A percentile compares a stretch with the other conserved stretches of the same genome.
phyloP scores from a whole-genome alignment of 2,888 invertebrate genomes.

The Scaptomyza tumidula region DNA sequence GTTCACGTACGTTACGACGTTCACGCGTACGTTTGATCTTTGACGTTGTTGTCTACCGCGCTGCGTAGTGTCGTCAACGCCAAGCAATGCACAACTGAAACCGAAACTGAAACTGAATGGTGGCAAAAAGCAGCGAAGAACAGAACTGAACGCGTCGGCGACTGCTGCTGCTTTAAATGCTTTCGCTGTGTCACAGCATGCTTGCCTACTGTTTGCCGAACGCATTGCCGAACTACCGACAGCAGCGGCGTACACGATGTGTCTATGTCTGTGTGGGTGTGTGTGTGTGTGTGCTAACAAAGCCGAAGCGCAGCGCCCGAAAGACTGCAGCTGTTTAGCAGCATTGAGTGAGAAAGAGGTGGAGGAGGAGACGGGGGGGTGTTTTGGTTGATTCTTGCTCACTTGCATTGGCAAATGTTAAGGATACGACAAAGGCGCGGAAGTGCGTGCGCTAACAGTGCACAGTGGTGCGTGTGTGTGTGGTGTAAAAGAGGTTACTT shows the following conservation, averaged over 20 bases:
- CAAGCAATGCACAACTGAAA: slow-evolving; percentile 74
- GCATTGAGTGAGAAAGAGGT: neutral
- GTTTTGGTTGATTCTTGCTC: slow-evolving; percentile 43
- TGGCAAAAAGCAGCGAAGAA: slow-evolving; percentile 20
- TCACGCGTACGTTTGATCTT: neutral
- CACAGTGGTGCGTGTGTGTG: slow-evolving; percentile 34
- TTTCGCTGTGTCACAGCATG: slow-evolving; percentile 35
- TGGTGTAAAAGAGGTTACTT: neutral
- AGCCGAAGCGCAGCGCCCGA: slow-evolving; percentile 30
- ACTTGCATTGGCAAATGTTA: slow-evolving; percentile 66
- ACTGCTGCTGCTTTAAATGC: slow-evolving; percentile 61
- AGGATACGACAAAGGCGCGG: slow-evolving; percentile 51
- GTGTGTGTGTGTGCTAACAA: no score
- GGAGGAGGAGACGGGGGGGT: neutral
- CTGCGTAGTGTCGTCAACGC: slow-evolving; percentile 54
- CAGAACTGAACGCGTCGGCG: slow-evolving; percentile 58
- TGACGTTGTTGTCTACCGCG: neutral
- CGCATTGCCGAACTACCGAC: neutral
- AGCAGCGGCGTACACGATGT: slow-evolving; percentile 20
- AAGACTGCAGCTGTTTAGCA: slow-evolving; percentile 50
- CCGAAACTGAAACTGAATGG: slow-evolving; percentile 12
- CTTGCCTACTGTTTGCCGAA: slow-evolving; percentile 16
- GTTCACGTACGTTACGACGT: no score
- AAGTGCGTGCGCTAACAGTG: slow-evolving; percentile 50
- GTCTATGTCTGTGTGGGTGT: no score